Percentiles rank a stretch among this genome's conserved stretches.
These are phyloP conservation scores for Nothocercus julius DNA, from an alignment of 2,113 vertebrate genomes.

Conservation along the genomic window DNA sequence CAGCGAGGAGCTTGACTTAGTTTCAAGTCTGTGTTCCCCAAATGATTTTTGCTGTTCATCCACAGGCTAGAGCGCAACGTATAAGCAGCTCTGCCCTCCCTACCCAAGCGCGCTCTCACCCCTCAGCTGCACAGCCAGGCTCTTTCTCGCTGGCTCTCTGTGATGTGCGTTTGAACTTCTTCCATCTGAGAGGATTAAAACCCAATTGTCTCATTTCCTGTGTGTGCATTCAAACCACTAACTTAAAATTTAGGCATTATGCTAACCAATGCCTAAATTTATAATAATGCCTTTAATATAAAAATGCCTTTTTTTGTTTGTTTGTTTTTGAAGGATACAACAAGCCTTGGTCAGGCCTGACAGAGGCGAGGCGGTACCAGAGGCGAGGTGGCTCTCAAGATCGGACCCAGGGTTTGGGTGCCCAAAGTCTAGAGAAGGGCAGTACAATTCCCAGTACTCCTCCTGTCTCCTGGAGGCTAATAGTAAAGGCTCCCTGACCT, in stretches of 20 bases:
- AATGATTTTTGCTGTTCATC: not conserved
- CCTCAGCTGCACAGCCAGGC: not conserved
- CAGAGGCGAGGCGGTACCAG: not conserved
- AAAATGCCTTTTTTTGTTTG: too few species aligned
- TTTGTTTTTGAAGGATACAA: not conserved
- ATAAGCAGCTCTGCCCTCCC: not conserved
- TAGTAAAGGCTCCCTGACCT: not conserved
- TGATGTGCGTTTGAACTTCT: conserved; percentile 5
- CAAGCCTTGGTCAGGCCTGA: not conserved
- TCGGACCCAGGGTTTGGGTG: not conserved
- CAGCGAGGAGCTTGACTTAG: not conserved
- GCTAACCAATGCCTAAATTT: not conserved
- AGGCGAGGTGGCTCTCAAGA: too few species aligned
- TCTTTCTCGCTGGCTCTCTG: not conserved
- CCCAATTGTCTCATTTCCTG: not conserved
- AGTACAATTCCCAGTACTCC: accelerated
- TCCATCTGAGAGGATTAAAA: conserved; percentile 15
- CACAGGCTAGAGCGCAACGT: not conserved
- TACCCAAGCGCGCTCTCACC: not conserved
- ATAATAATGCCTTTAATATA: too few species aligned
- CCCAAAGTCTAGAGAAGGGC: not conserved
- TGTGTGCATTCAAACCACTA: not conserved
- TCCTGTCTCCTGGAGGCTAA: not conserved
- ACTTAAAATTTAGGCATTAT: not conserved
- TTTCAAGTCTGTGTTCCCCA: not conserved